Evolutionary conservation across 2,113 vertebrate species (phyloP).

Genomic region (Brachyistius frenatus): DNA sequence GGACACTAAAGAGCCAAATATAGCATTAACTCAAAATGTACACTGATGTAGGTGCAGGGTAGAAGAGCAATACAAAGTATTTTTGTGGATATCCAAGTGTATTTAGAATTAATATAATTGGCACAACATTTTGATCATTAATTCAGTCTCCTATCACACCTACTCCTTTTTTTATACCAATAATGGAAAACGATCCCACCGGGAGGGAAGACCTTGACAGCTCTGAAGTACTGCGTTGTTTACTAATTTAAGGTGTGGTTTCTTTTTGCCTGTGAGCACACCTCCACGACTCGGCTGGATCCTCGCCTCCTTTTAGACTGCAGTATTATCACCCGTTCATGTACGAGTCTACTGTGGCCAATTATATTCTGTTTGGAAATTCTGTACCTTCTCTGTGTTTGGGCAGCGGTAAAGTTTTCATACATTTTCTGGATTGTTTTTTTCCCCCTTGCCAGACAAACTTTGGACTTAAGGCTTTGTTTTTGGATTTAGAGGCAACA

Average conservation of each 20-base stretch:
- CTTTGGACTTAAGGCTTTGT: neutral
- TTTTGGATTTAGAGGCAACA: constrained; percentile 3
- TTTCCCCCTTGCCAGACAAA: neutral
- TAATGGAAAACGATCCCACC: neutral
- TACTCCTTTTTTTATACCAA: neutral
- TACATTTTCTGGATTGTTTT: too few relatives aligned
- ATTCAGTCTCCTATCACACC: neutral
- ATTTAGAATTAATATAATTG: neutral
- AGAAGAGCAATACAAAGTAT: neutral
- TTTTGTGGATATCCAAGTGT: neutral
- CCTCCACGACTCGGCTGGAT: neutral
- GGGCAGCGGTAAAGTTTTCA: neutral
- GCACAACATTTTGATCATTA: neutral
- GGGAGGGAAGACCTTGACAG: neutral
- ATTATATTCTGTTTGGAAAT: neutral
- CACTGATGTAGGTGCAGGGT: neutral
- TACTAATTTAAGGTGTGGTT: constrained; percentile 15
- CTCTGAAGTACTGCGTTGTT: constrained; percentile 10
- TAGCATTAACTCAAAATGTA: neutral
- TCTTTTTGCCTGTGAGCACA: constrained; percentile 15
- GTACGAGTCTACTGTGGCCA: constrained; percentile 1
- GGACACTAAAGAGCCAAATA: too few relatives aligned
- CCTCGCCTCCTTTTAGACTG: neutral
- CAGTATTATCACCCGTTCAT: constrained; percentile 4
- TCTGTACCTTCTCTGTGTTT: neutral